phyloP scores from a whole-genome alignment of 2,113 vertebrate genomes.

The Microtus pennsylvanicus region DNA sequence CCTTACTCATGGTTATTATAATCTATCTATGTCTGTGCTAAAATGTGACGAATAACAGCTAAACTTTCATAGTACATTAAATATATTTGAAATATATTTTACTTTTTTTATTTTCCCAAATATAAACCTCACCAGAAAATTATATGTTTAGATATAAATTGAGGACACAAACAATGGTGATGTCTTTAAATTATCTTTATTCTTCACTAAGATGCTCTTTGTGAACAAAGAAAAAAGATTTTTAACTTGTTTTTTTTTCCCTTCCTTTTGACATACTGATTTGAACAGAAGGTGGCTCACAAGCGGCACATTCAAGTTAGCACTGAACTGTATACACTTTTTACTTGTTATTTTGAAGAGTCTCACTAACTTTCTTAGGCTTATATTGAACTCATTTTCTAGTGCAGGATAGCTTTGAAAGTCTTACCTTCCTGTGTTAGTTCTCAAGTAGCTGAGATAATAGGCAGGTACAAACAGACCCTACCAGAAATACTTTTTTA shows the following conservation, averaged over 20 bases:
- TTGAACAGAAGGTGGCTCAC: background rate
- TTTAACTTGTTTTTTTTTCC: background rate
- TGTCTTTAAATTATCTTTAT: background rate
- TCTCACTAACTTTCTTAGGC: background rate
- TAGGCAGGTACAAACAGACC: fast-evolving
- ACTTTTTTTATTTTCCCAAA: background rate
- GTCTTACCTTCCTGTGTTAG: background rate
- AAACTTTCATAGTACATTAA: background rate
- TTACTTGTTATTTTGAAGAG: background rate
- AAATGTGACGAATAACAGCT: background rate
- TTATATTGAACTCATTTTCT: background rate
- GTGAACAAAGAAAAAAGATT: slow-evolving; percentile 27
- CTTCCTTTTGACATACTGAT: background rate
- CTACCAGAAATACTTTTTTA: background rate
- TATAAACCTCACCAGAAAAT: background rate
- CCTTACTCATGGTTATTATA: background rate
- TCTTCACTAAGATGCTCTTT: background rate
- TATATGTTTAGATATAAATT: background rate
- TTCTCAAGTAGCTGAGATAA: background rate
- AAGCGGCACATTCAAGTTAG: background rate
- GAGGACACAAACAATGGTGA: background rate
- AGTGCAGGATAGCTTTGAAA: background rate
- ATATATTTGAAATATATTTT: background rate
- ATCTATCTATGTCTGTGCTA: background rate
- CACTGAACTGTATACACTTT: background rate